Evolutionary conservation across 2,888 invertebrate genomes (phyloP).

Genomic region (Apoda limacodes): DNA sequence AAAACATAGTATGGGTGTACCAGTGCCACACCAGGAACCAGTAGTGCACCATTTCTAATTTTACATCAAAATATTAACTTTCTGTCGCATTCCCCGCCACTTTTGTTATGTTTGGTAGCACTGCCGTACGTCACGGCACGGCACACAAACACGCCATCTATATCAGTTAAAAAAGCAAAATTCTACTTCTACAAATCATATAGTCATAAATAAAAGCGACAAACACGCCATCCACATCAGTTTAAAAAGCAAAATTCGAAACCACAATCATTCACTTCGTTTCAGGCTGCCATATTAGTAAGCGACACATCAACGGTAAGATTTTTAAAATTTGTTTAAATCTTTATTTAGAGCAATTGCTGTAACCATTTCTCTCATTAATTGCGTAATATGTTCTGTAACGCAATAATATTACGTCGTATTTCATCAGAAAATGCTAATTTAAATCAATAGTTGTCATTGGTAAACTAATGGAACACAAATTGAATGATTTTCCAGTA

Average conservation of each 20-base stretch:
- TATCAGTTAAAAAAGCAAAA: too few species aligned
- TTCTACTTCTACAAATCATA: too few species aligned
- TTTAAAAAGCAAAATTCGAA: constrained; percentile 1
- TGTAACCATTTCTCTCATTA: constrained; percentile 5
- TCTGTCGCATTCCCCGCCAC: background rate
- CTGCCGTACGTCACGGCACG: too few species aligned
- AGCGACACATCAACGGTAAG: background rate
- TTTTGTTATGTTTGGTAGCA: background rate
- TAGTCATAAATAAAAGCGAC: too few species aligned
- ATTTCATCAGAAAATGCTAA: too few species aligned
- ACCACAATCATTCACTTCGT: constrained; percentile 4
- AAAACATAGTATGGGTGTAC: too few species aligned
- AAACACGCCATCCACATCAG: too few species aligned
- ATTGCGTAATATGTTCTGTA: too few species aligned
- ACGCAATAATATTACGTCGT: too few species aligned
- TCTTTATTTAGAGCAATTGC: too few species aligned
- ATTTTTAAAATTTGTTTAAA: background rate
- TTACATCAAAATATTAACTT: background rate
- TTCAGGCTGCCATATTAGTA: background rate
- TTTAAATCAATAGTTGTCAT: constrained; percentile 10
- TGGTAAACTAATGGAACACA: constrained; percentile 11
- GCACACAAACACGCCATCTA: too few species aligned
- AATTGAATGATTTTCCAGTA: constrained; percentile 11
- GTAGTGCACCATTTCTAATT: too few species aligned
- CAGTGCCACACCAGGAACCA: constrained; percentile 3